These are phyloP conservation scores for Butorides virescens DNA, from an alignment of 2,113 vertebrate genomes.

Conservation along the genomic window DNA sequence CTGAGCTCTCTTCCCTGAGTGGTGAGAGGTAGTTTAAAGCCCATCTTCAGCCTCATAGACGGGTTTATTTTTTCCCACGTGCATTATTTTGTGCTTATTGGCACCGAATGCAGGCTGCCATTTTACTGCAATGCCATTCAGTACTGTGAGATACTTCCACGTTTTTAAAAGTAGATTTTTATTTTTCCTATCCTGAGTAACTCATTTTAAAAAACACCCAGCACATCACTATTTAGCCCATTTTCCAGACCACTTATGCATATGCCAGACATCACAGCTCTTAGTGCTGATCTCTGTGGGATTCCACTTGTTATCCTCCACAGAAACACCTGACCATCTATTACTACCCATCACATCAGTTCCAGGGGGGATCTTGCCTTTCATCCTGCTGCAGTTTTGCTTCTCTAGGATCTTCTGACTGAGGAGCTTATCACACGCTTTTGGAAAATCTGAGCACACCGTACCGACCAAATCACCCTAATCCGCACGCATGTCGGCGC, in stretches of 20 bases:
- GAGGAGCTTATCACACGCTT: constrained; percentile 28
- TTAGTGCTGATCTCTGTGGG: neutral
- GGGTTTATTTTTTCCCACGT: neutral
- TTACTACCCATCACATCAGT: neutral
- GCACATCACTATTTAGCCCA: neutral
- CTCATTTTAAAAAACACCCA: neutral
- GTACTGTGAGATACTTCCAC: neutral
- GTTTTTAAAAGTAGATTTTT: neutral
- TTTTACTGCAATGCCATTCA: neutral
- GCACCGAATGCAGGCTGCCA: neutral
- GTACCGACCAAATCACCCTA: constrained; percentile 4
- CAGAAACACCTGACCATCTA: neutral
- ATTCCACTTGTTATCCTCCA: neutral
- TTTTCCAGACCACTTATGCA: neutral
- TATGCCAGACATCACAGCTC: neutral
- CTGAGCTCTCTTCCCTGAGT: neutral
- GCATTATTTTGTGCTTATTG: neutral
- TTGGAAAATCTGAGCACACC: constrained; percentile 6
- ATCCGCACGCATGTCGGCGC: neutral
- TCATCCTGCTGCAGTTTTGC: neutral
- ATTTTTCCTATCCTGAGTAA: neutral
- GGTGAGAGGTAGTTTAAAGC: neutral
- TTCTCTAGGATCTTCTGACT: neutral
- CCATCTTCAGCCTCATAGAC: neutral
- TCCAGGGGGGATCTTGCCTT: neutral